phyloP scores from a whole-genome alignment of 2,888 invertebrate genomes.

The Agriotes lineatus region DNA sequence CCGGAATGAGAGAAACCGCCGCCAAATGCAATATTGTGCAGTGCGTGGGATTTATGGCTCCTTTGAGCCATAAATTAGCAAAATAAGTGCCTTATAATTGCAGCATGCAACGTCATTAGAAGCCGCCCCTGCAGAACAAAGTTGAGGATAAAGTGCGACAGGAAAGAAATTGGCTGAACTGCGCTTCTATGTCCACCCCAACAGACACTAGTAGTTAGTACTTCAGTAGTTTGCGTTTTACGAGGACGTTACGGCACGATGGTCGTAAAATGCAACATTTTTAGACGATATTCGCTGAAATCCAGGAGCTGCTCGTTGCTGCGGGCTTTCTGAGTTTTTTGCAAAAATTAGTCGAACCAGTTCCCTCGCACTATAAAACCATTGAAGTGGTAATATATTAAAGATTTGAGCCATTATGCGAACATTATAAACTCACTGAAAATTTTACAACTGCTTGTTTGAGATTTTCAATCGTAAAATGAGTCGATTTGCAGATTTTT shows the following conservation, averaged over 20 bases:
- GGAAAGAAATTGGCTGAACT: conserved; percentile 25
- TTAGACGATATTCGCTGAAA: conserved; percentile 22
- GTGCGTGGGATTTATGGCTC: not conserved
- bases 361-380: too few relatives aligned
- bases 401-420: too few relatives aligned
- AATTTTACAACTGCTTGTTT: too few relatives aligned
- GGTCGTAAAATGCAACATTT: conserved; percentile 28
- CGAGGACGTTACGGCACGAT: conserved; percentile 12
- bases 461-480: too few relatives aligned
- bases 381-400: too few relatives aligned
- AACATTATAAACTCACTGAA: too few relatives aligned
- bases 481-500: too few relatives aligned
- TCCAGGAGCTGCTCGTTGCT: too few relatives aligned
- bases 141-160: conserved; percentile 23
- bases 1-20: conserved; percentile 24
- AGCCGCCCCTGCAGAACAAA: conserved; percentile 2
- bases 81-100: conserved; percentile 33
- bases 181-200: conserved; percentile 14
- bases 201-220: conserved; percentile 6
- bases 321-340: too few relatives aligned
- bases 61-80: conserved; percentile 12
- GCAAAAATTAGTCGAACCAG: too few relatives aligned
- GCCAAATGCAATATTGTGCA: conserved; percentile 12
- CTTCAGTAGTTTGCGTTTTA: conserved; percentile 30
- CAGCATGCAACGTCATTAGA: conserved; percentile 22